phyloP scores from a whole-genome alignment of 2,888 invertebrate species.

The Sminthurinus aureus region DNA sequence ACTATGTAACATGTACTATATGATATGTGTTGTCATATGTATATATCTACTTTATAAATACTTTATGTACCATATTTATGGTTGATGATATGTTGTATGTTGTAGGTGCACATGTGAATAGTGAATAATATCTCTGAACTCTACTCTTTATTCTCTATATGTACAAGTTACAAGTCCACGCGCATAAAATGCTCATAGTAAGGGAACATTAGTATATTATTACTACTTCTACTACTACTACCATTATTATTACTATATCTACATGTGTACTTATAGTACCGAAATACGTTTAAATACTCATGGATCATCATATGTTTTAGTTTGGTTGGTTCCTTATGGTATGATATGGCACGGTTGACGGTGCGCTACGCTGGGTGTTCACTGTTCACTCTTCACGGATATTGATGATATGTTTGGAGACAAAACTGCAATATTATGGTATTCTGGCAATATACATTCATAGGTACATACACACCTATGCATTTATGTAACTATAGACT shows the following conservation, averaged over 20 bases:
- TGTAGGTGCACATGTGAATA: too few species aligned
- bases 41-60: too few species aligned
- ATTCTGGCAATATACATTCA: background rate
- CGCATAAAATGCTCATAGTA: background rate
- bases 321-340: background rate
- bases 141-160: background rate
- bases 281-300: background rate
- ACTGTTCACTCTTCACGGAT: background rate
- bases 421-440: background rate
- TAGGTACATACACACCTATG: background rate
- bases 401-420: background rate
- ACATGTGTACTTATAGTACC: too few species aligned
- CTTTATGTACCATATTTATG: too few species aligned
- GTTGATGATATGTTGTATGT: too few species aligned
- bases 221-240: background rate
- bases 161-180: background rate
- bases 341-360: too few species aligned
- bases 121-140: too few species aligned
- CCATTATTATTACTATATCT: too few species aligned
- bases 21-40: background rate
- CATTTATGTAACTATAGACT: background rate
- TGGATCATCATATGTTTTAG: background rate
- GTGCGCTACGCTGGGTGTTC: background rate
- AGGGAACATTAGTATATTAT: background rate
- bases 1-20: constrained; percentile 26